Evolutionary conservation across 2,888 invertebrate species (phyloP).

Genomic region (Archips crataeganus): DNA sequence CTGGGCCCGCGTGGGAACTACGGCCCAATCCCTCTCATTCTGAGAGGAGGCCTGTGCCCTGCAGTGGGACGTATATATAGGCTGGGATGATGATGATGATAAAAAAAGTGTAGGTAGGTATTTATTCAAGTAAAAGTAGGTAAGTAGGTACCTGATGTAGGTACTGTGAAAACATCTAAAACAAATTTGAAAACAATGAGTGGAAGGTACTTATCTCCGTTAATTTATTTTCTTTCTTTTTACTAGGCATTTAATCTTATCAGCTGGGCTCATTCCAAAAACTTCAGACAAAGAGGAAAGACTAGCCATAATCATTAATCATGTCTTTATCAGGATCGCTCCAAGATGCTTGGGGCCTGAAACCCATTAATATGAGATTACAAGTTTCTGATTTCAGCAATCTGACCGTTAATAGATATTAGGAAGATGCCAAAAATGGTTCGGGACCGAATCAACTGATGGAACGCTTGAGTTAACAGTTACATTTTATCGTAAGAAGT

Average conservation of each 20-base stretch:
- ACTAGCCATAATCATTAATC: constrained; percentile 62
- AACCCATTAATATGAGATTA: constrained; percentile 55
- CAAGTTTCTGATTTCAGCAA: constrained; percentile 41
- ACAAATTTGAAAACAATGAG: constrained; percentile 3
- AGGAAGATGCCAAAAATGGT: constrained; percentile 18
- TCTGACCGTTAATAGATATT: constrained; percentile 34
- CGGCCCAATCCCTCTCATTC: too few species aligned
- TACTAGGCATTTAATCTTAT: constrained; percentile 50
- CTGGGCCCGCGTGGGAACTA: too few species aligned
- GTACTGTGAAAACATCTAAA: not conserved
- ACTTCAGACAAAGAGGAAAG: constrained; percentile 57
- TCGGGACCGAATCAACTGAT: not conserved
- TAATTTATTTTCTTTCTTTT: constrained; percentile 35
- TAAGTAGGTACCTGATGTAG: not conserved
- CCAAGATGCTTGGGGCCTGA: constrained; percentile 52
- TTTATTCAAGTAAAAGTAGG: too few species aligned
- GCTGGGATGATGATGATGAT: too few species aligned
- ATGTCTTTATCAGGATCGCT: constrained; percentile 62
- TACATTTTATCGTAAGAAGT: not conserved
- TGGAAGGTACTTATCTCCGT: constrained; percentile 22
- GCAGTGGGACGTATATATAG: too few species aligned
- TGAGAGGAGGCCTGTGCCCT: too few species aligned
- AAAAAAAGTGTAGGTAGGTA: too few species aligned
- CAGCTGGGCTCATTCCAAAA: constrained; percentile 53
- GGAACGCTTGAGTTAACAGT: not conserved